Base-by-base conservation (phyloP, 2,797 vertebrate species). In the Anguilla megastoma region DNA sequence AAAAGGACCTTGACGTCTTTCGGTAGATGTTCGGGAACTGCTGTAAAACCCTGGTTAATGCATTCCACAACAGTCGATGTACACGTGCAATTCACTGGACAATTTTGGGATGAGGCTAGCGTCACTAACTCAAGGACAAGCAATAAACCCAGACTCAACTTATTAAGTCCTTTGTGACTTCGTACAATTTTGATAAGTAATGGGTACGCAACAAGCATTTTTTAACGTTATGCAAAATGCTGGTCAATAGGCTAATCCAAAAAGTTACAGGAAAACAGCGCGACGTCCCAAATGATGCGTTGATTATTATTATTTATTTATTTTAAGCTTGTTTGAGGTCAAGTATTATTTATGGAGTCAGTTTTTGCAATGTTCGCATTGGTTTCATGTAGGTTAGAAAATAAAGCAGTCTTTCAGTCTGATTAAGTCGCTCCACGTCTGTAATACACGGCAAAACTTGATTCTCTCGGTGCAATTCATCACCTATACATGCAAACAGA, bases 11-110 rank as follows among this genome's bases (percentile, higher is more conserved):
- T 97, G 85, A 96, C 97, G 21, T 97, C 95, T 83, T 16, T 24
- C 2, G 98, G 98, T 83, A 99, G 91, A 76, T 95, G 93, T 41
- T 86, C 90, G 0, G 98, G 98, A 89, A 99, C 95, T 2, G 87
- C 92, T 16, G 92, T 94, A 93, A 99, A 95, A 90, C 96, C 94
- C 91, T 94, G 92, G 91, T 96, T 96, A 89, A 96, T 95, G 92
- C 98, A 99, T 94, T 97, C 97, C 10, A 99, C 98, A 12, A 91
- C 94, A 33, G 94, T 93, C 0, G 95, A 95, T 91, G 90, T 93
- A 92, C 98, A 99, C 89, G 94, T 88, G 85, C 98, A 99, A 8
- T 84, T 87, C 8, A 92, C 87, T 7, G 97, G 98, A 89, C 98
- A 99, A 30, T 93, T 92, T 86, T 91, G 91, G 83, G 93, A 92